Conservation (phyloP, 1,140 invertebrate species). For the Pomphorhynchus laevis region DNA sequence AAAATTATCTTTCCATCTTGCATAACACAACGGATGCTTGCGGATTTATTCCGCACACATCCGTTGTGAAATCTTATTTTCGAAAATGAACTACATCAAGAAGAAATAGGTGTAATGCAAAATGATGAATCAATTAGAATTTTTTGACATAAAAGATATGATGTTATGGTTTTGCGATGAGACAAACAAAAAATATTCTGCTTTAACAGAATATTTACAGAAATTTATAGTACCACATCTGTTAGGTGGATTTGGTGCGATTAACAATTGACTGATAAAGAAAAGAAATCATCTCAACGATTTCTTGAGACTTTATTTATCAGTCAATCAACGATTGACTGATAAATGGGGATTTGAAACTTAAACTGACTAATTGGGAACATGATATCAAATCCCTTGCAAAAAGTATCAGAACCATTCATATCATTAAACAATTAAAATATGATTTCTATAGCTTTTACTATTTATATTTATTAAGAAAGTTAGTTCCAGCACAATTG, state of each 20-base stretch:
- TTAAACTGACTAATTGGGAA: background rate
- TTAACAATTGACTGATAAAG: too few species aligned
- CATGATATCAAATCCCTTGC: conserved; percentile 5
- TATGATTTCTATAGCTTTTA: too few species aligned
- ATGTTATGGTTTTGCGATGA: conserved; percentile 1
- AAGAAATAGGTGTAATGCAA: conserved; percentile 1
- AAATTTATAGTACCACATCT: conserved; percentile 3
- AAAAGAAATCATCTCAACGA: too few species aligned
- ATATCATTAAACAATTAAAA: conserved; percentile 7
- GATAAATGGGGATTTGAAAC: conserved; percentile 5
- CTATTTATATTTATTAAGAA: too few species aligned
- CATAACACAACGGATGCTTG: too few species aligned
- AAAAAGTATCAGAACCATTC: conserved; percentile 5
- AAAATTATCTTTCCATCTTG: too few species aligned
- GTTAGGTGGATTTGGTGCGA: background rate
- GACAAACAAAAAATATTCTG: conserved; percentile 2
- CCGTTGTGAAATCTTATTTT: too few species aligned
- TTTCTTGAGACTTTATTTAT: too few species aligned
- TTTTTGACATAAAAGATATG: too few species aligned
- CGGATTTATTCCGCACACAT: too few species aligned
- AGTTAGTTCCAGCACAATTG: too few species aligned
- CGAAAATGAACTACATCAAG: conserved; percentile 1
- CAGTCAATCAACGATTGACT: too few species aligned
- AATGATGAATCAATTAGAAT: conserved; percentile 5
- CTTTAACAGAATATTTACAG: background rate